phyloP scores from a whole-genome alignment of 2,888 invertebrate genomes.

The Nyleta sp. region DNA sequence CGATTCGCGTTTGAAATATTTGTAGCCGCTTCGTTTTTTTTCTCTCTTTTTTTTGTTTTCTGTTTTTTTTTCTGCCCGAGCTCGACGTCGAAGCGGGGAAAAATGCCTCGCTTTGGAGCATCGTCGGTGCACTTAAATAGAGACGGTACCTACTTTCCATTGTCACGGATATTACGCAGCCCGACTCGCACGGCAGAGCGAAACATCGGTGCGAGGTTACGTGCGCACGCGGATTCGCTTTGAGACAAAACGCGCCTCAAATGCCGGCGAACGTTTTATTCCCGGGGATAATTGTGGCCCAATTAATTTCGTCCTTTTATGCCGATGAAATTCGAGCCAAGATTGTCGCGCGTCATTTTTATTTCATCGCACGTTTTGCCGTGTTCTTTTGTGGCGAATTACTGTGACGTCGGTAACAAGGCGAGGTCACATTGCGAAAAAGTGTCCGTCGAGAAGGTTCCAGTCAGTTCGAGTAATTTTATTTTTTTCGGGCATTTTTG shows the following conservation, averaged over 20 bases:
- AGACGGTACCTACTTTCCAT: slow-evolving; percentile 57
- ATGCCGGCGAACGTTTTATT: slow-evolving; percentile 12
- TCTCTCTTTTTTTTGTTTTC: too few species aligned
- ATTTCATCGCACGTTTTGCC: too few species aligned
- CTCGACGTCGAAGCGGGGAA: too few species aligned
- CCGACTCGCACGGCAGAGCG: slow-evolving; percentile 28
- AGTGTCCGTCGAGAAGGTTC: too few species aligned
- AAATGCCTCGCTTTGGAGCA: slow-evolving; percentile 54
- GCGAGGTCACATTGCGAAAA: too few species aligned
- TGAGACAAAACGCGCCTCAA: slow-evolving; percentile 14
- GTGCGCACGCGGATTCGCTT: slow-evolving; percentile 32
- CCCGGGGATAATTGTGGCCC: slow-evolving; percentile 16
- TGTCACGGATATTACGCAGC: slow-evolving; percentile 50
- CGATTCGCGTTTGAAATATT: slow-evolving; percentile 48
- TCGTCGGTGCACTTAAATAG: slow-evolving; percentile 58
- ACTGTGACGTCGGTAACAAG: too few species aligned
- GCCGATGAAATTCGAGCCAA: slow-evolving; percentile 1
- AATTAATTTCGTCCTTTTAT: slow-evolving; percentile 16
- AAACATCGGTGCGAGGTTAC: slow-evolving; percentile 33
- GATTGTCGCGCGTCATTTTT: background rate
- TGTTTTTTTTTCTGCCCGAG: too few species aligned
- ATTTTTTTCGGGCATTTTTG: too few species aligned
- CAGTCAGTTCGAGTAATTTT: too few species aligned
- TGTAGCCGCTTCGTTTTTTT: slow-evolving; percentile 40
- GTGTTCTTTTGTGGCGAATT: too few species aligned